Evolutionary conservation across 2,888 invertebrate genomes (phyloP), one percentile per base, ranked within the genome.

Genomic region (Stomorhina lunata): DNA sequence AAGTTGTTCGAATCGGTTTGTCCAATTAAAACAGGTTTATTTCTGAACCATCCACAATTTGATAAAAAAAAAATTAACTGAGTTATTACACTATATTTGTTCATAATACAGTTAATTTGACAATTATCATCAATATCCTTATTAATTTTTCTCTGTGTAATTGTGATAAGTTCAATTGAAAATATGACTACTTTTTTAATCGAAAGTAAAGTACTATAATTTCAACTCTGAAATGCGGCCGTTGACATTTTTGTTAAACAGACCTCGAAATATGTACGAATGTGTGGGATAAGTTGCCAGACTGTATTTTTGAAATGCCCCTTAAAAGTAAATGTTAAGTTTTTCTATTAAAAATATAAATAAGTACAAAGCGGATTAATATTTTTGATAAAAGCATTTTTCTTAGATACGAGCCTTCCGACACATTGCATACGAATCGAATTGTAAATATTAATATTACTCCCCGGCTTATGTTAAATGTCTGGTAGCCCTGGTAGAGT

Each of bases 201-300:
- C n/a, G n/a, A n/a, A 22, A 22, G 4, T 48, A 48, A 12, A n/a
- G n/a, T 69, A 55, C 57, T 17, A 12, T 6, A 25, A 22, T 57
- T 32, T 57, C 80, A 83, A 61, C 80, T 34, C 45, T 77, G 68
- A 48, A 53, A 53, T 59, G 65, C 80, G 84, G 84, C 81, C 84
- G 80, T 84, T 82, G 84, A 84, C 84, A 76, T 75, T 63, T 53
- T 53, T 34, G 77, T 75, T 77, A 68, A 80, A 77, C 69, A 53
- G n/a, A 80, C 17, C 32, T 69, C n/a, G 5, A 69, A 57, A 48
- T 34, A 57, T 72, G 37, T 68, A 5, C 29, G 72, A 63, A 68
- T 59, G 59, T 65, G 50, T 48, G 59, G 4, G 53, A 15, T 57
- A 0, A 29, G 55, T 37, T 76, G 76, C 76, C 76, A 59, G 48